Conservation (phyloP, 2,888 invertebrate genomes). For the Amphipyra berbera region DNA sequence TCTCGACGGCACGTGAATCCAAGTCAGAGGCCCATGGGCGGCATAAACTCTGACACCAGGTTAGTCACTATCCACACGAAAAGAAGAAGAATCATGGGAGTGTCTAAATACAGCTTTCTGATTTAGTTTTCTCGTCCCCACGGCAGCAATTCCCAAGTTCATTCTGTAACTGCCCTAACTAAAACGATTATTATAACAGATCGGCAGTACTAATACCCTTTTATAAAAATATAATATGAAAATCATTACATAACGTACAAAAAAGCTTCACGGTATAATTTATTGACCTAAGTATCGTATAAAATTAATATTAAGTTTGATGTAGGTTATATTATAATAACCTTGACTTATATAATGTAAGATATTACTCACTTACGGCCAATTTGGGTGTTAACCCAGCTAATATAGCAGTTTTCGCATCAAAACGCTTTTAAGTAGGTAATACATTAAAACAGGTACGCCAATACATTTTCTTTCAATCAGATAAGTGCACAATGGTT, state of each 20-base stretch:
- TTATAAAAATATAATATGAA: slow-evolving; percentile 33
- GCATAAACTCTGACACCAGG: too few relatives aligned
- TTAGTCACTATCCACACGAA: too few relatives aligned
- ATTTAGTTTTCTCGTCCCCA: too few relatives aligned
- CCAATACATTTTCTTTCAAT: neutral
- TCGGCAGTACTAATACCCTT: too few relatives aligned
- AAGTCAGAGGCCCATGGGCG: too few relatives aligned
- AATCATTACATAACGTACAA: slow-evolving; percentile 29
- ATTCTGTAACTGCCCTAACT: too few relatives aligned
- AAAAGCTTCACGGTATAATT: slow-evolving; percentile 33
- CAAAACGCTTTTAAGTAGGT: neutral
- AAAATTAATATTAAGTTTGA: slow-evolving; percentile 38
- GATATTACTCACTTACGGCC: slow-evolving; percentile 26
- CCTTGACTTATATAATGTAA: slow-evolving; percentile 35
- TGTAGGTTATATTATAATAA: slow-evolving; percentile 20
- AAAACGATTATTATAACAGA: too few relatives aligned
- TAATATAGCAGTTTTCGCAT: neutral
- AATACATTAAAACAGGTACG: neutral
- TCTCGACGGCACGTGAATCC: too few relatives aligned
- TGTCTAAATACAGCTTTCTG: too few relatives aligned
- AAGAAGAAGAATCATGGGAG: too few relatives aligned
- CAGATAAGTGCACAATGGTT: slow-evolving; percentile 2
- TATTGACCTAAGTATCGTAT: slow-evolving; percentile 35
- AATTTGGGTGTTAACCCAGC: slow-evolving; percentile 2
- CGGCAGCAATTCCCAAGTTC: too few relatives aligned